Evolutionary conservation across 2,888 invertebrate genomes (phyloP).

Genomic region (Polietes domitor): DNA sequence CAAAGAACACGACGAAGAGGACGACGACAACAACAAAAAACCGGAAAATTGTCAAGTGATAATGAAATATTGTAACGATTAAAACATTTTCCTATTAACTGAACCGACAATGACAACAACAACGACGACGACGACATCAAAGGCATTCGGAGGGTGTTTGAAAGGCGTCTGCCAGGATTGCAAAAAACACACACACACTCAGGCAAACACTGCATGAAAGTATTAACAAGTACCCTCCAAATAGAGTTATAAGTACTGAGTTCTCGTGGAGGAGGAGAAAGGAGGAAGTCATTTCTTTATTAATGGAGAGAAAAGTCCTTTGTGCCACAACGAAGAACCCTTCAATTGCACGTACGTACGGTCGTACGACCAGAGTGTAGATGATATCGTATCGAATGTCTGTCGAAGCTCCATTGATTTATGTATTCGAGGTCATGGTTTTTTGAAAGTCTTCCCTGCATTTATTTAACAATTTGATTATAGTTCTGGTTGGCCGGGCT

Average conservation of each 20-base stretch:
- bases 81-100: constrained; percentile 43
- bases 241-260: background rate
- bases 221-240: constrained; percentile 3
- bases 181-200: constrained; percentile 24
- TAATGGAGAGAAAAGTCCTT: background rate
- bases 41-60: constrained; percentile 61
- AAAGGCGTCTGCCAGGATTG: constrained; percentile 5
- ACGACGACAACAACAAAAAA: constrained; percentile 28
- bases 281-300: background rate
- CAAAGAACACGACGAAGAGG: no score
- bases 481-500: background rate
- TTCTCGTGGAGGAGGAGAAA: background rate
- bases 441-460: constrained; percentile 1
- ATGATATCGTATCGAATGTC: background rate
- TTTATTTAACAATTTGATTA: constrained; percentile 45
- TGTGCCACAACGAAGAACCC: background rate
- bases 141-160: constrained; percentile 29
- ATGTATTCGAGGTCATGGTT: background rate
- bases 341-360: background rate
- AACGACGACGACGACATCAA: constrained; percentile 36
- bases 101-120: constrained; percentile 43
- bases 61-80: constrained; percentile 61
- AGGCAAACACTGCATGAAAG: background rate
- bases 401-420: background rate
- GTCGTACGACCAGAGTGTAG: background rate